Percentiles rank a stretch among this genome's conserved stretches.
Conservation (phyloP, 2,113 vertebrate species). For the Seriola rivoliana region DNA sequence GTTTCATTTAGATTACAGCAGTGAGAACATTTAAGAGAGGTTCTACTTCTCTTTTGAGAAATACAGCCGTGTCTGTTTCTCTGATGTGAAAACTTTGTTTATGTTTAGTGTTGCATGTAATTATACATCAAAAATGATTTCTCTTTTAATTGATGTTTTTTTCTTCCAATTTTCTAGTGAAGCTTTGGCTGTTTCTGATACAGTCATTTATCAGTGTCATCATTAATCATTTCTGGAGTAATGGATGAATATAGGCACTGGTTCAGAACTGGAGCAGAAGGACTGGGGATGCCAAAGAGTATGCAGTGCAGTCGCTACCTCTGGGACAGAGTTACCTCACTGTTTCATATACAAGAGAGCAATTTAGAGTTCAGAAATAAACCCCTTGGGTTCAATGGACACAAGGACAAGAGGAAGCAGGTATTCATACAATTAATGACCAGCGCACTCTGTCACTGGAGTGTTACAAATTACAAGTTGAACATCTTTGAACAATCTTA, state of each 20-base stretch:
- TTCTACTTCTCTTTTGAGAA: background rate
- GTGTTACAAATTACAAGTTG: too few species aligned
- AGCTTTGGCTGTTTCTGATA: constrained; percentile 28
- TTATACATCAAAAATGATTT: constrained; percentile 41
- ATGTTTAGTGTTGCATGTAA: constrained; percentile 30
- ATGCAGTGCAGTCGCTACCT: background rate
- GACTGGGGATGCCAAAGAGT: background rate
- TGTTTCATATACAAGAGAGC: background rate
- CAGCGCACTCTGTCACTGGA: too few species aligned
- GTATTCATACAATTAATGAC: background rate
- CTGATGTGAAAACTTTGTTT: constrained; percentile 8
- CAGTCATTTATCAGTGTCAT: constrained; percentile 27
- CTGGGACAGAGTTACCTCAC: background rate
- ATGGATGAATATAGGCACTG: constrained; percentile 7
- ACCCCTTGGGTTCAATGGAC: background rate
- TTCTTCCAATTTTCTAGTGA: constrained; percentile 3
- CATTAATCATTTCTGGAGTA: constrained; percentile 39
- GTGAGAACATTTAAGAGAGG: background rate
- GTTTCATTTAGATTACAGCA: background rate
- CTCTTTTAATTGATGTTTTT: constrained; percentile 18
- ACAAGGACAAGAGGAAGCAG: background rate
- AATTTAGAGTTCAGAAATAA: background rate
- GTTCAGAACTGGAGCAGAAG: constrained; percentile 17
- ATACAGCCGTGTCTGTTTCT: background rate
- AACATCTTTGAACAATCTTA: too few species aligned